Evolutionary conservation across 2,888 invertebrate species (phyloP).

Genomic region (Drosophila phalerata): DNA sequence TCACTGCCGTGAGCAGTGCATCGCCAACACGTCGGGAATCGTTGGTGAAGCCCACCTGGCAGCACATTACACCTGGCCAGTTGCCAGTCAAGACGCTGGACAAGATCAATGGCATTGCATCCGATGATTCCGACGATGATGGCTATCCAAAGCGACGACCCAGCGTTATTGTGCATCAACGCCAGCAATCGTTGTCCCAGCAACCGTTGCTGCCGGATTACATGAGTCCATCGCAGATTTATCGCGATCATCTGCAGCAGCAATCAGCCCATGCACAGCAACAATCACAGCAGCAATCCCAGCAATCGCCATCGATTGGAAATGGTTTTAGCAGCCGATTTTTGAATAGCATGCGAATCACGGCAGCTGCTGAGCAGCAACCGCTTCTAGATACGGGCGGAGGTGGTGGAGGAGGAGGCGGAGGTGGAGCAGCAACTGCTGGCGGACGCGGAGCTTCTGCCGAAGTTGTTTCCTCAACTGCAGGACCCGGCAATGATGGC

Average conservation of each 20-base stretch:
- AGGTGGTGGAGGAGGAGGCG: constrained; percentile 19
- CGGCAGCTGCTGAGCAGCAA: constrained; percentile 59
- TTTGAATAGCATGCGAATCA: constrained; percentile 59
- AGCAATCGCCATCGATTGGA: constrained; percentile 39
- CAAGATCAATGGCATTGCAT: constrained; percentile 83
- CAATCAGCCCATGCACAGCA: constrained; percentile 27
- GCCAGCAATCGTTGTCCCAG: constrained; percentile 66
- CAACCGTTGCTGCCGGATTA: constrained; percentile 63
- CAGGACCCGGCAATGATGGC: constrained; percentile 57
- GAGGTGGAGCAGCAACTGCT: constrained; percentile 8
- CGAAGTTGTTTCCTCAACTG: constrained; percentile 4
- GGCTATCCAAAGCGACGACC: constrained; percentile 77
- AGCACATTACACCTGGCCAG: constrained; percentile 85
- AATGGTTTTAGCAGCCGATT: constrained; percentile 61
- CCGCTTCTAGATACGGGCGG: constrained; percentile 68
- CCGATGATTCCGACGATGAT: constrained; percentile 82
- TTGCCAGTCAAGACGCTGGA: constrained; percentile 83
- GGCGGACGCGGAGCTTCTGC: constrained; percentile 3
- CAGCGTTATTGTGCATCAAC: constrained; percentile 80
- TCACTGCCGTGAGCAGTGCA: constrained; percentile 42
- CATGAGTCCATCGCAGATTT: constrained; percentile 59
- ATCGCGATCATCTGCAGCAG: constrained; percentile 58
- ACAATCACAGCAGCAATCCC: constrained; percentile 25
- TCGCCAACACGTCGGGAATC: constrained; percentile 82
- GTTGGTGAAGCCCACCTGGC: constrained; percentile 85